phyloP scores from a whole-genome alignment of 2,888 invertebrate genomes.

The Ceraclea dissimilis region DNA sequence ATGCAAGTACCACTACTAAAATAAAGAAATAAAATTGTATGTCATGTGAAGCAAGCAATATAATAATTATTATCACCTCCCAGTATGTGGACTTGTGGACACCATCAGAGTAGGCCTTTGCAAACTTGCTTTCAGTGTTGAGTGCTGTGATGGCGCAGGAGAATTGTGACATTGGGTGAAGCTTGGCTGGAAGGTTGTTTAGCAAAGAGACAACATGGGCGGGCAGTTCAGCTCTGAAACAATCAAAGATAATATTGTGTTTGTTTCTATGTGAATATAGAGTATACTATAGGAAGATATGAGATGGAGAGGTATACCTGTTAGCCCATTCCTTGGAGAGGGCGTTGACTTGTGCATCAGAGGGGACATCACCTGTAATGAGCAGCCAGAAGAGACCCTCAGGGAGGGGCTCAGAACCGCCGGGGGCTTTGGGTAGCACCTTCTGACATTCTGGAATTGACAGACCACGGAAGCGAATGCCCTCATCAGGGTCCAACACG shows the following conservation, averaged over 20 bases:
- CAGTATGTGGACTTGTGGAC: slow-evolving; percentile 72
- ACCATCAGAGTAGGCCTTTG: slow-evolving; percentile 65
- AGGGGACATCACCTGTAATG: slow-evolving; percentile 67
- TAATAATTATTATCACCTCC: slow-evolving; percentile 46
- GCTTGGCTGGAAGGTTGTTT: slow-evolving; percentile 69
- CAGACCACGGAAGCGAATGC: slow-evolving; percentile 89
- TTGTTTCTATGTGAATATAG: too few relatives aligned
- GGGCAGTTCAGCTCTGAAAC: slow-evolving; percentile 55
- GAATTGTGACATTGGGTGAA: slow-evolving; percentile 86
- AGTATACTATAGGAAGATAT: too few relatives aligned
- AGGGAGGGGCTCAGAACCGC: slow-evolving; percentile 65
- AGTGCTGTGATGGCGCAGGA: slow-evolving; percentile 72
- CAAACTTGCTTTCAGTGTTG: slow-evolving; percentile 78
- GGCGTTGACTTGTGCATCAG: slow-evolving; percentile 59
- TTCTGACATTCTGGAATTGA: slow-evolving; percentile 79
- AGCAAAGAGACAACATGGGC: slow-evolving; percentile 75
- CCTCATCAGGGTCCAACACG: slow-evolving; percentile 92
- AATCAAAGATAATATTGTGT: too few relatives aligned
- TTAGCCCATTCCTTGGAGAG: slow-evolving; percentile 76
- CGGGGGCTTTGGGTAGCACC: slow-evolving; percentile 59
- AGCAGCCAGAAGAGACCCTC: slow-evolving; percentile 77
- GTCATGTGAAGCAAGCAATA: too few relatives aligned
- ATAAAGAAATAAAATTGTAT: too few relatives aligned
- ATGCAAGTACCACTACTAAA: too few relatives aligned
- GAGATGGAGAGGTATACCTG: slow-evolving; percentile 36